Evolutionary conservation across 2,888 invertebrate genomes (phyloP), one percentile per base, ranked within the genome.

Genomic region (Malthinus flaveolus): DNA sequence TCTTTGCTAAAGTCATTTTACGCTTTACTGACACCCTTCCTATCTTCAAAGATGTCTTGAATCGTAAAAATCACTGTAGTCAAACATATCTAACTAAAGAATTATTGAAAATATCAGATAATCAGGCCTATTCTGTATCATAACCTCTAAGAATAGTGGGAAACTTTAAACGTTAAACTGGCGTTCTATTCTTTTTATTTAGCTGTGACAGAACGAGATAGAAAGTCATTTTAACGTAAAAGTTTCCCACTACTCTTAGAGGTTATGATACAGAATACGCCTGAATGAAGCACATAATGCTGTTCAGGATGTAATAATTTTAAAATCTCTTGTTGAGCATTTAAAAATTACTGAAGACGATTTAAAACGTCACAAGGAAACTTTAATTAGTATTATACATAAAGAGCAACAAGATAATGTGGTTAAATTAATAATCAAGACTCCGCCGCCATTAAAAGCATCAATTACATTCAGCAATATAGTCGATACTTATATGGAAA

Each of bases 251-350:
- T n/a, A n/a, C n/a, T n/a, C n/a, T n/a, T n/a, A n/a, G n/a, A n/a
- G n/a, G n/a, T n/a, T n/a, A n/a, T n/a, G n/a, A n/a, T n/a, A n/a
- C n/a, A n/a, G n/a, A n/a, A n/a, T n/a, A n/a, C n/a, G n/a, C n/a
- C n/a, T n/a, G n/a, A n/a, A n/a, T n/a, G n/a, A n/a, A 39, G 13
- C 39, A 10, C 39, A 39, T 39, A 12, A 4, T 39, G 13, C 39
- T 39, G 39, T 39, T 39, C 39, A 12, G 5, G 3, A 39, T 39
- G 39, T 12, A 39, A 39, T 39, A 39, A 39, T 39, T 12, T 39
- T 12, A 39, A 39, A 39, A 39, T 39, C 39, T 10, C 39, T 39
- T n/a, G 39, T 39, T 39, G 39, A 39, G 5, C 39, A 39, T 39
- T 39, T 39, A 39, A 39, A 39, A 39, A 39, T 39, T 12, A 12